Conservation (phyloP, 2,797 vertebrate species). For the Coregonus ussuriensis region DNA sequence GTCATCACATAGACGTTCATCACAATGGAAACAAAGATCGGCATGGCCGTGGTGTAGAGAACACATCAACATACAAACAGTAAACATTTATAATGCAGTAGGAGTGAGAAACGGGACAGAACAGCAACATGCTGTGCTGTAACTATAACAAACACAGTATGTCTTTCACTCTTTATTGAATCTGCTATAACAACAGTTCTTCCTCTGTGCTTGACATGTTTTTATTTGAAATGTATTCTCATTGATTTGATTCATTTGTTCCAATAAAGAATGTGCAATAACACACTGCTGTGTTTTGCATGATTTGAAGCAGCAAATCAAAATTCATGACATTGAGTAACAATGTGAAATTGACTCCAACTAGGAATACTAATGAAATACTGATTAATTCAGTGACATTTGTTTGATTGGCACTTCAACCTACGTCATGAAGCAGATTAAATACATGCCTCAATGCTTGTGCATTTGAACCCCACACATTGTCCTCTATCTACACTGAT, state of each 20-base stretch:
- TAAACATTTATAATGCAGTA: neutral
- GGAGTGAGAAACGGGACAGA: neutral
- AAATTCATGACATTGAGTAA: slow-evolving; percentile 59
- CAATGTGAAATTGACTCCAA: slow-evolving; percentile 33
- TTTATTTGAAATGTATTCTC: neutral
- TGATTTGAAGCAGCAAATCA: neutral
- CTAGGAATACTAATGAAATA: slow-evolving; percentile 4
- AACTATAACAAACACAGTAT: neutral
- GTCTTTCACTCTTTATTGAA: no score
- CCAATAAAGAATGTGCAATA: neutral
- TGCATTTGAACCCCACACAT: slow-evolving; percentile 4
- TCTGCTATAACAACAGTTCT: no score
- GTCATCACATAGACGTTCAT: neutral
- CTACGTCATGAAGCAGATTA: slow-evolving; percentile 43
- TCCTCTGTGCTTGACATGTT: neutral
- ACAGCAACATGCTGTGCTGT: neutral
- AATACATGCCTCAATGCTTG: slow-evolving; percentile 33
- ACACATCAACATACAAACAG: neutral
- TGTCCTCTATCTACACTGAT: neutral
- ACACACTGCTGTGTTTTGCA: neutral
- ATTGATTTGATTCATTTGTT: neutral
- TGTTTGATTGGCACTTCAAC: slow-evolving; percentile 75
- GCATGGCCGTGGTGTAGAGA: neutral
- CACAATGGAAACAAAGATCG: neutral
- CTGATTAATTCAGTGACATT: slow-evolving; percentile 79